Evolutionary conservation across 2,797 vertebrate species (phyloP), one percentile per base, ranked within the genome.

Genomic region (Distichodus sexfasciatus): DNA sequence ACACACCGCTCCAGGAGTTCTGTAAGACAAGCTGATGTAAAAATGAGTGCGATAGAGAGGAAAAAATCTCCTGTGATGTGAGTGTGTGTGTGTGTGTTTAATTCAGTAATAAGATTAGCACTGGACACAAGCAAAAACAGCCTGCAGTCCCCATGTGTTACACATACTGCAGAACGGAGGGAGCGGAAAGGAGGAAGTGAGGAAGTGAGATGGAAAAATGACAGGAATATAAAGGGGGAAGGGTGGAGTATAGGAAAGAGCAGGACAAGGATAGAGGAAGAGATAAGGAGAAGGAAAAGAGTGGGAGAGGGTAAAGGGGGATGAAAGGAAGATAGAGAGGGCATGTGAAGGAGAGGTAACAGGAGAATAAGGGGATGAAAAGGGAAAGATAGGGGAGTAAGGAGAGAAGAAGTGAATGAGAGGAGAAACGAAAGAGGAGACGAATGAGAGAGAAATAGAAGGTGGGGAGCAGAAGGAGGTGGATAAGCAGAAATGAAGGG

Each of bases 51-150:
- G n/a, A 19, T 11, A 12, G 31, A 10, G 1, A 28, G 38, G 29
- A 60, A n/a, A 43, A 41, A n/a, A n/a, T n/a, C n/a, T n/a, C n/a
- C n/a, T n/a, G n/a, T n/a, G n/a, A n/a, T n/a, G n/a, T n/a, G n/a
- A n/a, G n/a, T n/a, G n/a, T n/a, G n/a, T n/a, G n/a, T n/a, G n/a
- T n/a, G n/a, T 17, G 55, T n/a, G 4, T 55, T 61, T 71, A 61
- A 73, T 38, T 74, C n/a, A 79, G 60, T 76, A 66, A 78, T 71
- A 65, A n/a, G 59, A 33, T 74, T 48, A 40, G 33, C 35, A 69
- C 38, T 29, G 67, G 65, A 79, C n/a, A 40, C 53, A 40, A 47
- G 35, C 70, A 71, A 23, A 61, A 55, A 19, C 53, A 53, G 76
- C 73, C 75, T 60, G 38, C 35, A 73, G 72, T 66, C 53, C 66